Conservation (phyloP, 2,888 invertebrate genomes). For the Caradrina kadenii region DNA sequence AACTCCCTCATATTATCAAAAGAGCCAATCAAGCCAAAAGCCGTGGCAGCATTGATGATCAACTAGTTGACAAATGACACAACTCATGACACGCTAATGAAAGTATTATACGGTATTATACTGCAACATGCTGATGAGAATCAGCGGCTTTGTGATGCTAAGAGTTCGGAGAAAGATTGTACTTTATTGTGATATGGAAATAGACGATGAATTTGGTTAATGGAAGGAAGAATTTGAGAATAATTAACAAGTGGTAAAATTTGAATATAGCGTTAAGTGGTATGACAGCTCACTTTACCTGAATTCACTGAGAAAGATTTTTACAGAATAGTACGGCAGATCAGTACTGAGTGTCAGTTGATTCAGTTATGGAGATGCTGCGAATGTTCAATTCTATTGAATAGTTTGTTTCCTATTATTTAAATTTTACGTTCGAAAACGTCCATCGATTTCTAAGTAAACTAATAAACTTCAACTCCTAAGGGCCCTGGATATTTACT, state of each 20-base stretch:
- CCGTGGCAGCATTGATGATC: conserved; percentile 52
- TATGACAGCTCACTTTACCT: not conserved
- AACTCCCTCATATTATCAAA: conserved; percentile 30
- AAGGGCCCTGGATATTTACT: too few species aligned
- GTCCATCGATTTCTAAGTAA: too few species aligned
- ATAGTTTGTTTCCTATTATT: too few species aligned
- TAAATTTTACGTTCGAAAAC: too few species aligned
- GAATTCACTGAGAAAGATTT: too few species aligned
- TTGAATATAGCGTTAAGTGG: too few species aligned
- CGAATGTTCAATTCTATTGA: too few species aligned
- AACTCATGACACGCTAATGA: conserved; percentile 59
- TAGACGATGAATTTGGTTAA: not conserved
- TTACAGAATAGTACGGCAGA: not conserved
- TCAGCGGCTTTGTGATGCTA: conserved; percentile 53
- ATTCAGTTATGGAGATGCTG: too few species aligned
- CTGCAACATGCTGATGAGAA: conserved; percentile 52
- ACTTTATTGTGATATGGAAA: not conserved
- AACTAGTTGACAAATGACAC: conserved; percentile 63
- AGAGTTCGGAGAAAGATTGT: conserved; percentile 27
- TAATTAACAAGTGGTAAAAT: not conserved
- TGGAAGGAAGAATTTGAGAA: not conserved
- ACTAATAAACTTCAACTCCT: too few species aligned
- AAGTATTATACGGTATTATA: conserved; percentile 66
- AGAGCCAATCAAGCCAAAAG: conserved; percentile 64
- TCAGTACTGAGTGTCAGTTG: not conserved